Base-by-base conservation (phyloP, 2,888 invertebrate genomes). In the Netelia virgata region DNA sequence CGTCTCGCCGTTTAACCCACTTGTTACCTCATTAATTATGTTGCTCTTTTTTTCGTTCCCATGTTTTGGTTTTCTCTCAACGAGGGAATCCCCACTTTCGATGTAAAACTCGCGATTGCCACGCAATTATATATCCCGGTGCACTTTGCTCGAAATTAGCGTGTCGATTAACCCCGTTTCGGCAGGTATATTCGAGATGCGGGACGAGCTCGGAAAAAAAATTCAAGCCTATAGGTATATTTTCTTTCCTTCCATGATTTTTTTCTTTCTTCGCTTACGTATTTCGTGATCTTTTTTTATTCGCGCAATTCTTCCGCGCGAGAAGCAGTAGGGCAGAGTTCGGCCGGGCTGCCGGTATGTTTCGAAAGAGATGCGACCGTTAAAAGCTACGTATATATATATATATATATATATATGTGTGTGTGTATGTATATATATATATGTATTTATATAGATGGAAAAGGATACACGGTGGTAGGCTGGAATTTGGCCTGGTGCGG, bases 101-200 rank as follows among this genome's bases (percentile, higher is more conserved):
- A 53, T 53, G 82, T n/a, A 66, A 87, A 88, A 88, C 84, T 86
- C 50, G 55, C 72, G 64, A 68, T 59, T 73, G 79, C 75, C 86
- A 85, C 57, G 88, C 88, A 90, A 90, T 91, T 89, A 90, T 90
- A 36, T 36, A 36, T 36, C 36, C 84, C 81, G 77, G 81, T 86
- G 86, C 86, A 79, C 64, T 79, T 89, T 89, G 86, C 83, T 84
- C 84, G 86, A 89, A 91, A 90, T 91, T 89, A 89, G 87, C 88
- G 88, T 87, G 88, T 90, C 89, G 89, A 89, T 90, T 90, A 89
- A 88, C 89, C 89, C 78, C 87, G 80, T 88, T 89, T 88, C 79
- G 61, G 41, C 50, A 61, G 53, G 11, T 10, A 47, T 47, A 47
- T 47, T 6, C 47, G 68, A 68, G 55, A 14, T 20, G 20, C 16